Evolutionary conservation across 2,888 invertebrate species (phyloP).

Genomic region (Alentia gelatinosa): DNA sequence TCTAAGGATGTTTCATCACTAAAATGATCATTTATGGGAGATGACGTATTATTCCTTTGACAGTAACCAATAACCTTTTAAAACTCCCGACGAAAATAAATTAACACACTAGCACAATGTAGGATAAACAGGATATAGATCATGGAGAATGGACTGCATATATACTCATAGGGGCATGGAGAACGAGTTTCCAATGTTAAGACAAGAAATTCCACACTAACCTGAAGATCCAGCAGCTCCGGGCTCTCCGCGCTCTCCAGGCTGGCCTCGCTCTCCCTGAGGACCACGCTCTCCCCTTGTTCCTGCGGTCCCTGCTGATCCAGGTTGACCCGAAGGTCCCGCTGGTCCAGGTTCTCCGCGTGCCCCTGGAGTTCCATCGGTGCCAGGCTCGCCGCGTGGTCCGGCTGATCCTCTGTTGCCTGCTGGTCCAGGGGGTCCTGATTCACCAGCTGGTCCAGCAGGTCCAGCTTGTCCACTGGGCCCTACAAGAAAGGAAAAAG

Average conservation of each 20-base stretch:
- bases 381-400: slow-evolving; percentile 62
- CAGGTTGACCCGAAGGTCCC: slow-evolving; percentile 57
- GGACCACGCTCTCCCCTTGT: slow-evolving; percentile 38
- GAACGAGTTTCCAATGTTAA: too few relatives aligned
- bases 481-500: slow-evolving; percentile 60
- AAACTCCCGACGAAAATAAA: too few relatives aligned
- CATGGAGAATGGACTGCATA: too few relatives aligned
- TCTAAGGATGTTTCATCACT: too few relatives aligned
- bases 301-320: slow-evolving; percentile 54
- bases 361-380: slow-evolving; percentile 55
- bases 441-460: slow-evolving; percentile 58
- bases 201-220: neutral
- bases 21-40: too few relatives aligned
- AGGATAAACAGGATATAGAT: too few relatives aligned
- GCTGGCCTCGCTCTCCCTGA: neutral
- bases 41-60: too few relatives aligned
- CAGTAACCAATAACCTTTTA: too few relatives aligned
- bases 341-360: slow-evolving; percentile 54
- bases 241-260: slow-evolving; percentile 16
- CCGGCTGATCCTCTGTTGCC: slow-evolving; percentile 59
- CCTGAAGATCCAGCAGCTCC: slow-evolving; percentile 30
- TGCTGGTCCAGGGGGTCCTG: slow-evolving; percentile 58
- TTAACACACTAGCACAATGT: too few relatives aligned
- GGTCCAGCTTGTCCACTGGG: slow-evolving; percentile 32
- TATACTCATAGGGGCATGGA: too few relatives aligned